phyloP scores from a whole-genome alignment of 2,797 vertebrate genomes.

The Podarcis siculus region DNA sequence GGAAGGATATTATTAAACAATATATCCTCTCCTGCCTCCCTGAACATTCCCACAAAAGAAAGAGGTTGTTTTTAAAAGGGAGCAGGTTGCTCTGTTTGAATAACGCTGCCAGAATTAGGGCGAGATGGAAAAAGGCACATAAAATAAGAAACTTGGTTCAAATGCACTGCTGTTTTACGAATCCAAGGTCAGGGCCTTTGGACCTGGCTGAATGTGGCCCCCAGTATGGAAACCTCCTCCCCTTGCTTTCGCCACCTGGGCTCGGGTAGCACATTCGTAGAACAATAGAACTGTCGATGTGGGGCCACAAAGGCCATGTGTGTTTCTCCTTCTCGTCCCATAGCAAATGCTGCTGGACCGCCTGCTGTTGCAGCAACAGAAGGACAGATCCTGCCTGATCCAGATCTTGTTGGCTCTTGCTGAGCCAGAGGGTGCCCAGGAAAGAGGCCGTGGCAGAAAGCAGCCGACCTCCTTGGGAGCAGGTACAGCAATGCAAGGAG shows the following conservation, averaged over 20 bases:
- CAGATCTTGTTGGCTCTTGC: not conserved
- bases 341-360: constrained; percentile 32
- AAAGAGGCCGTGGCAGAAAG: no score
- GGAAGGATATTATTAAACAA: no score
- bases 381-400: constrained; percentile 1
- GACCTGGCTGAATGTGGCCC: no score
- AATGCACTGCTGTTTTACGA: not conserved
- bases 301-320: not conserved
- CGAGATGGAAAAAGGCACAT: not conserved
- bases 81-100: not conserved
- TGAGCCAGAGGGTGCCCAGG: not conserved
- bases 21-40: no score
- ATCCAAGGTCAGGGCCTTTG: no score
- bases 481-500: constrained; percentile 1
- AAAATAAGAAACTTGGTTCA: not conserved
- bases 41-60: not conserved
- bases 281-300: no score
- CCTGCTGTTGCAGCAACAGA: constrained; percentile 13
- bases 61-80: not conserved
- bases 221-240: no score
- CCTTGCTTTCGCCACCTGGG: no score
- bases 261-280: not conserved
- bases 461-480: not conserved
- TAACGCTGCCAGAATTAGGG: not conserved
- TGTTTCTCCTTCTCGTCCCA: not conserved